Percentiles rank a stretch among this genome's conserved stretches.
phyloP scores from a whole-genome alignment of 2,797 vertebrate species.

The Lycodopsis pacificus region DNA sequence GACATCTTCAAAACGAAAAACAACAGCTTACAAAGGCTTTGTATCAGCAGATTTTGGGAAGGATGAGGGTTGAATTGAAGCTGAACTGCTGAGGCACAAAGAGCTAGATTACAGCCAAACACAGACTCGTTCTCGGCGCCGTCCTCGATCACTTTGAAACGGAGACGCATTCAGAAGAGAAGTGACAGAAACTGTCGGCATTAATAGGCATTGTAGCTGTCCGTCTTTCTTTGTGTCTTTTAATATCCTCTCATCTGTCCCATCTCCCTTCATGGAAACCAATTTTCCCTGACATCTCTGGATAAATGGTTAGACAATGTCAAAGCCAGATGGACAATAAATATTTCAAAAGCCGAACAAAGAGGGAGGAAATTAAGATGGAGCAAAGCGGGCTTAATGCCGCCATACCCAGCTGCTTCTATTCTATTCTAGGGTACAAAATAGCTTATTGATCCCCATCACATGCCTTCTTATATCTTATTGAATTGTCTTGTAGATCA shows the following conservation, averaged over 20 bases:
- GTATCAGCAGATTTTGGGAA: background rate
- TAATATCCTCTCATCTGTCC: conserved; percentile 60
- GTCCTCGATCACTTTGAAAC: conserved; percentile 48
- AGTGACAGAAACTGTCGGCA: conserved; percentile 61
- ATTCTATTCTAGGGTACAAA: conserved; percentile 12
- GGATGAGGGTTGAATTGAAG: conserved; percentile 34
- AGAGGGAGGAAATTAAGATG: conserved; percentile 21
- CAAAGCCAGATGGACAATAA: conserved; percentile 60
- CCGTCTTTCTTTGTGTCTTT: conserved; percentile 48
- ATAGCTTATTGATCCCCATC: conserved; percentile 40
- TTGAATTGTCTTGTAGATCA: conserved; percentile 48
- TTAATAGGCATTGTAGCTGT: conserved; percentile 52
- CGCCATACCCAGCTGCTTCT: conserved; percentile 3
- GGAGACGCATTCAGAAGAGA: conserved; percentile 54
- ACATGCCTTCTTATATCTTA: conserved; percentile 29
- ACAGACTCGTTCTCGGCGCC: conserved; percentile 32
- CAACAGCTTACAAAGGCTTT: background rate
- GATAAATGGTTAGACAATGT: conserved; percentile 60
- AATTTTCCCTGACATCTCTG: conserved; percentile 54
- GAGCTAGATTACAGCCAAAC: conserved; percentile 39
- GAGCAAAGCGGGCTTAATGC: background rate
- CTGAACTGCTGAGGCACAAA: conserved; percentile 34
- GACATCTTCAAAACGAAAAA: conserved; percentile 15
- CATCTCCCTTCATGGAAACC: conserved; percentile 57
- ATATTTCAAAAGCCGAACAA: conserved; percentile 51